A percentile compares a stretch with the other conserved stretches of the same genome.
phyloP scores from a whole-genome alignment of 2,113 vertebrate genomes.

The Gnathonemus longibarbis region DNA sequence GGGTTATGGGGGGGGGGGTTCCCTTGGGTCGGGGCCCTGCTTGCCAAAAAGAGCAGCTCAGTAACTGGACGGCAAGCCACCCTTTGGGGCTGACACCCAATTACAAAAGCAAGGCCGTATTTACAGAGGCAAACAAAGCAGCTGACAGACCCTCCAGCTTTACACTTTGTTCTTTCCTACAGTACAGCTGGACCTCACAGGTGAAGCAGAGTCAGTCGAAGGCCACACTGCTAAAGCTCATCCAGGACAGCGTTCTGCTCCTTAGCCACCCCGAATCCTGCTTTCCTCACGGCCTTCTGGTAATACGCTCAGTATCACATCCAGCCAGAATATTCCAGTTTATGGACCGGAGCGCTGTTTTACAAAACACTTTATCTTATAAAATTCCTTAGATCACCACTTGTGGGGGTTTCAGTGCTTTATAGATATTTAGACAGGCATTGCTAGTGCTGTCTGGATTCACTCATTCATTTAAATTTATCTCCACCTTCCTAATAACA shows the following conservation, averaged over 20 bases:
- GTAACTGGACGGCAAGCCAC: not conserved
- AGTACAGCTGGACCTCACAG: not conserved
- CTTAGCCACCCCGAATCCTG: not conserved
- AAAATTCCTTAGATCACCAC: not conserved
- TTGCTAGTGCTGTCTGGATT: not conserved
- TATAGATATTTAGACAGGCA: not conserved
- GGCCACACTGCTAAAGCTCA: not conserved
- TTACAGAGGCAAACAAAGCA: not conserved
- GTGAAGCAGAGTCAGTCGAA: not conserved
- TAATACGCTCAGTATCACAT: not conserved
- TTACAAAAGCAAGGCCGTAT: not conserved
- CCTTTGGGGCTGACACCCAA: not conserved
- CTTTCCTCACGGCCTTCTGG: not conserved
- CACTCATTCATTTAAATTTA: not conserved
- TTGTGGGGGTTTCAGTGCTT: not conserved
- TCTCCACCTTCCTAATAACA: not conserved
- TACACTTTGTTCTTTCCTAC: not conserved
- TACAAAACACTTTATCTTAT: not conserved
- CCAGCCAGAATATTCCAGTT: not conserved
- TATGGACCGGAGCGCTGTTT: not conserved
- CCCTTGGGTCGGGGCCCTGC: not conserved
- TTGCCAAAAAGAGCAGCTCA: not conserved
- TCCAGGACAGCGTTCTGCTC: not conserved
- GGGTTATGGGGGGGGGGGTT: not conserved
- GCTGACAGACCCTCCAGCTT: not conserved